phyloP scores from a whole-genome alignment of 2,113 vertebrate species.

The Cairina moschata region DNA sequence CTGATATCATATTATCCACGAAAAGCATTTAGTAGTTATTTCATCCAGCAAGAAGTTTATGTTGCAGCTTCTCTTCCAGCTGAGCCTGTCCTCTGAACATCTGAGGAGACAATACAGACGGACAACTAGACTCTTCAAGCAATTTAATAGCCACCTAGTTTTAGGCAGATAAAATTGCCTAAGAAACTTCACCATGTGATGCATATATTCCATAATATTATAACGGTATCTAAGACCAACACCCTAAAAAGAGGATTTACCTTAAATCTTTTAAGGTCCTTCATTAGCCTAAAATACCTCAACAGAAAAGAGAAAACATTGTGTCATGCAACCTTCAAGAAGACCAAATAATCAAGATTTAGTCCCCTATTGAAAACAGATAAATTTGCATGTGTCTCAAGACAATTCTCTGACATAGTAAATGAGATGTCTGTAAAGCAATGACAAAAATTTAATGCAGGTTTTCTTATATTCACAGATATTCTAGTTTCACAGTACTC shows the following conservation, averaged over 20 bases:
- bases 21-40: slow-evolving; percentile 45
- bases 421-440: neutral
- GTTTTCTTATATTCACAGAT: neutral
- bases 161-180: neutral
- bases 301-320: neutral
- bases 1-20: neutral
- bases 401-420: neutral
- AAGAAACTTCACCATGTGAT: neutral
- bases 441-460: neutral
- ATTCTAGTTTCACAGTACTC: neutral
- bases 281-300: neutral
- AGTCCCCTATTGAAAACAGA: neutral
- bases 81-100: neutral
- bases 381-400: neutral
- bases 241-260: neutral
- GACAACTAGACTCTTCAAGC: neutral
- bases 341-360: neutral
- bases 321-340: neutral
- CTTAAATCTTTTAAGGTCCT: neutral
- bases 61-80: slow-evolving; percentile 41
- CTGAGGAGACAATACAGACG: neutral
- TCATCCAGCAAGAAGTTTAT: slow-evolving; percentile 23
- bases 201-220: neutral
- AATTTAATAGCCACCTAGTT: neutral
- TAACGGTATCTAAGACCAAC: neutral